phyloP scores from a whole-genome alignment of 2,888 invertebrate genomes.

The Ceramica pisi region DNA sequence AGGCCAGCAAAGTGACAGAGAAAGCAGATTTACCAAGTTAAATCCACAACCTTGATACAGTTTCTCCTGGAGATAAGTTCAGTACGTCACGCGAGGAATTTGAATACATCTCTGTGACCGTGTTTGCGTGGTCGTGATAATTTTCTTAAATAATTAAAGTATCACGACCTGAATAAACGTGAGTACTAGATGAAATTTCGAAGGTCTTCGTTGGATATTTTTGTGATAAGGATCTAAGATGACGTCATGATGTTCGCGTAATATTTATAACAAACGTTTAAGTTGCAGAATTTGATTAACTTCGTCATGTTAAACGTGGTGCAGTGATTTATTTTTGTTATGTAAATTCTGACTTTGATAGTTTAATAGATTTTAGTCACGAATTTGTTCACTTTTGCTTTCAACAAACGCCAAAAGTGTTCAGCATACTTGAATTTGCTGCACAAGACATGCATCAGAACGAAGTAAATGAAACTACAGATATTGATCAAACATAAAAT shows the following conservation, averaged over 20 bases:
- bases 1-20: constrained; percentile 60
- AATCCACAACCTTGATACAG: constrained; percentile 69
- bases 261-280: constrained; percentile 35
- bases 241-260: constrained; percentile 40
- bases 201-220: constrained; percentile 57
- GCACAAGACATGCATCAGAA: background rate
- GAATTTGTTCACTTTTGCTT: constrained; percentile 38
- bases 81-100: constrained; percentile 59
- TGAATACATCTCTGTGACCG: constrained; percentile 62
- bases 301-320: constrained; percentile 19
- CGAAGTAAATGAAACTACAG: constrained; percentile 2
- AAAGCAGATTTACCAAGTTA: constrained; percentile 61
- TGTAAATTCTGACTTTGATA: constrained; percentile 26
- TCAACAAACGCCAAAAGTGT: constrained; percentile 14
- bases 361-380: constrained; percentile 48
- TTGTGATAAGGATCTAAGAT: constrained; percentile 46
- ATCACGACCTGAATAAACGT: constrained; percentile 69
- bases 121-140: constrained; percentile 71
- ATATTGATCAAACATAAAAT: background rate
- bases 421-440: constrained; percentile 5
- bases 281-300: constrained; percentile 16
- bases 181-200: constrained; percentile 60
- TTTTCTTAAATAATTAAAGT: constrained; percentile 73
- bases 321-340: constrained; percentile 25
- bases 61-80: constrained; percentile 64